Base-by-base conservation (phyloP, 2,888 invertebrate species). In the Stegana nigrithorax region DNA sequence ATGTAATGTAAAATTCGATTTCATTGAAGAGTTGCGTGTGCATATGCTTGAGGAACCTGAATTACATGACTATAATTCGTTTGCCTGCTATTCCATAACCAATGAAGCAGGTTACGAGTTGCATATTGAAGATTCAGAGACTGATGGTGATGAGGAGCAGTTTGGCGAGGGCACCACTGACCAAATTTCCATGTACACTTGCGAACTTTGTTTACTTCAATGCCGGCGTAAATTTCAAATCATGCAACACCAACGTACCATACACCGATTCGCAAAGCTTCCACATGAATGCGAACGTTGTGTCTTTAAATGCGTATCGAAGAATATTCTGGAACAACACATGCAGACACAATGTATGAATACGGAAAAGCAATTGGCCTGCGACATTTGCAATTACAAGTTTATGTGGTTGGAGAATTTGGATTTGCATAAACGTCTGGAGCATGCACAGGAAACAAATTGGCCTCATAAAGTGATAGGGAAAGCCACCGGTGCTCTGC, bases 281-380 rank as follows among this genome's bases (percentile, higher is more conserved):
- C 88, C 87, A 0, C 81, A 86, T 26, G 86, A 88, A 42, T 90
- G 90, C 68, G 86, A 86, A 42, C 80, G 85, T 14, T 90, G 90
- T 73, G 81, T 85, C n/a, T 88, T 89, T 84, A 82, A 87, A 44
- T 89, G 89, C 69, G 88, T 88, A 0, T 87, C 87, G 64, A 74
- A 72, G 61, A 87, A 86, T 66, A 85, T 88, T 5, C 87, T 89
- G n/a, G 84, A 85, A 0, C 87, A 88, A 10, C 90, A 90, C 83
- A 53, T 87, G 83, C 76, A 85, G 80, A 71, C 85, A 69, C 85
- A 85, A 59, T 86, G 85, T 55, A 73, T 73, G 32, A 84, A 82
- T 62, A 25, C 57, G 0, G 74, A 78, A 5, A 85, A 85, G 58
- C 67, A 74, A 27, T 72, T 76, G 26, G 61, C 71, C 2, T 85